Evolutionary conservation across 2,113 vertebrate genomes (phyloP).

Genomic region (Ascaphus truei): DNA sequence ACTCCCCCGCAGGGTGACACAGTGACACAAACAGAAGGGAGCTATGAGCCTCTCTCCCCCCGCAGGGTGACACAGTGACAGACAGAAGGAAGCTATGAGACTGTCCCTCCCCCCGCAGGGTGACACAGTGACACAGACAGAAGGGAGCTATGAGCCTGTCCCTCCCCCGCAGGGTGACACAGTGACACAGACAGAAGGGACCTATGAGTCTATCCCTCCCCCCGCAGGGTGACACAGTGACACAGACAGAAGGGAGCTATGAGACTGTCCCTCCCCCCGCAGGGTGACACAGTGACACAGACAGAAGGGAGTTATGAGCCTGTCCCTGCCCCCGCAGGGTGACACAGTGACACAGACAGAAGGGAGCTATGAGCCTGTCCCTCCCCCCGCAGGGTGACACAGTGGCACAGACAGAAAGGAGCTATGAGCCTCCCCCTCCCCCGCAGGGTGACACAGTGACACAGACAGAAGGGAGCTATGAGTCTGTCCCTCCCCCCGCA

Average conservation of each 20-base stretch:
- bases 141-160: neutral
- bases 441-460: neutral
- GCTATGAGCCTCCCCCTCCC: neutral
- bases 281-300: neutral
- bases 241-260: neutral
- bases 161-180: neutral
- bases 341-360: neutral
- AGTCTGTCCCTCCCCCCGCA: too few relatives aligned
- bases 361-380: too few relatives aligned
- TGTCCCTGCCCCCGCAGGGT: neutral
- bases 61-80: neutral
- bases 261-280: neutral
- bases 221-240: too few relatives aligned
- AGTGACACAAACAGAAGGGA: neutral
- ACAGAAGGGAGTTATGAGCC: fast-evolving
- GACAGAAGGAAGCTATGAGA: fast-evolving
- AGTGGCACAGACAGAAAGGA: neutral
- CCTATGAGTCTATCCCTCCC: too few relatives aligned
- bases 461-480: fast-evolving
- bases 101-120: too few relatives aligned
- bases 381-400: too few relatives aligned
- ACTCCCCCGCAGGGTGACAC: neutral
- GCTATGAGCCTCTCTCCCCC: neutral
- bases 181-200: neutral
- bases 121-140: too few relatives aligned